Evolutionary conservation across 2,797 vertebrate species (phyloP), one percentile per base, ranked within the genome.

Genomic region (Rhinella marina): DNA sequence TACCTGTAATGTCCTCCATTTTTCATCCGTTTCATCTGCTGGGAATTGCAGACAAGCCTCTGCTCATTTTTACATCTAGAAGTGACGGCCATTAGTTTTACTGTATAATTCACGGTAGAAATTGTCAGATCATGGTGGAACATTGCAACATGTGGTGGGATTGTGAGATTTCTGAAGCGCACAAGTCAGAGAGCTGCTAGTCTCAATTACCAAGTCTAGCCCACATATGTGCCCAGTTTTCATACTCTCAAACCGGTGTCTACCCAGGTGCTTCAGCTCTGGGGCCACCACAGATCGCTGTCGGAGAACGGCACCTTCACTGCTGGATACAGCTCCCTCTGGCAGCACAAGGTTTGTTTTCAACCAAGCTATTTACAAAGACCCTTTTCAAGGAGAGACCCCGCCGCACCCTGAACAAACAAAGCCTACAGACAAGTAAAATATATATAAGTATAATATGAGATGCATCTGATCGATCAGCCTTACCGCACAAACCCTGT

Each of bases 321-420:
- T 19, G 23, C 57, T 10, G 7, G 17, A 17, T 73, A 83, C 29
- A 89, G 64, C 88, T 86, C 88, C 85, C 73, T 83, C 84, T 86
- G 81, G 85, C 88, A 86, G 88, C 32, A 48, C 81, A 89, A 66
- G 79, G 72, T 86, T 86, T 57, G 82, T 82, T 81, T 77, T 23
- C 59, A 57, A 81, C 10, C 12, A 50, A 16, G 23, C 73, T 17
- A 70, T 82, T 82, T 77, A 88, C 68, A 86, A 86, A 89, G 80
- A 86, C 84, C 59, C 84, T 76, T 76, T 89, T 89, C 84, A 86
- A 82, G 16, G 52, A 57, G 79, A 82, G 81, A 54, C 72, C n/a
- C 27, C 52, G 50, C 48, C 48, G 50, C 83, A 76, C 50, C 48
- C 81, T 50, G 62, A 4, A 73, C 52, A 82, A 41, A 52, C 75